phyloP scores from a whole-genome alignment of 2,113 vertebrate genomes.

The Callocephalon fimbriatum region DNA sequence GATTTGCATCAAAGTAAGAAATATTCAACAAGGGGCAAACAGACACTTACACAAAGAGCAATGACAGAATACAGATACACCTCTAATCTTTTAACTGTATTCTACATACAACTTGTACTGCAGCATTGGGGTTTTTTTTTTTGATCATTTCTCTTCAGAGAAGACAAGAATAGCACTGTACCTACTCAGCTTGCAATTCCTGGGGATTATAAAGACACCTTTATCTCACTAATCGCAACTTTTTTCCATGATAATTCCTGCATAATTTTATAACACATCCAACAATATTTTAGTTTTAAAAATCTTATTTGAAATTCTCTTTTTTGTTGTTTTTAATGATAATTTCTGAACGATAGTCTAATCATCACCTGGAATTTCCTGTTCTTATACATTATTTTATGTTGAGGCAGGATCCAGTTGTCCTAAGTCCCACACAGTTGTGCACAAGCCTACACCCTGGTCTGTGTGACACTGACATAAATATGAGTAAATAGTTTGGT shows the following conservation, averaged over 20 bases:
- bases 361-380: not conserved
- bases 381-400: not conserved
- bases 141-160: not conserved
- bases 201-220: not conserved
- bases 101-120: not conserved
- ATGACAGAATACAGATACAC: not conserved
- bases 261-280: not conserved
- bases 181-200: not conserved
- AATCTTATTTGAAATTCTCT: not conserved
- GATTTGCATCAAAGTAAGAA: not conserved
- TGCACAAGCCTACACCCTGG: not conserved
- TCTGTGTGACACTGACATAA: not conserved
- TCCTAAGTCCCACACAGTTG: not conserved
- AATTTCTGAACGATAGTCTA: not conserved
- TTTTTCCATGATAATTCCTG: not conserved
- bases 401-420: not conserved
- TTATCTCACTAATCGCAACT: not conserved
- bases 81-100: not conserved
- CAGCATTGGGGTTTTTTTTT: not conserved
- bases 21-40: not conserved
- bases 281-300: not conserved
- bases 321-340: not conserved
- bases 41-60: not conserved
- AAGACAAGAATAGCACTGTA: not conserved
- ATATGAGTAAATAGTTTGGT: not conserved